Conservation (phyloP, 2,797 vertebrate species). For the Molossus alvarezi region DNA sequence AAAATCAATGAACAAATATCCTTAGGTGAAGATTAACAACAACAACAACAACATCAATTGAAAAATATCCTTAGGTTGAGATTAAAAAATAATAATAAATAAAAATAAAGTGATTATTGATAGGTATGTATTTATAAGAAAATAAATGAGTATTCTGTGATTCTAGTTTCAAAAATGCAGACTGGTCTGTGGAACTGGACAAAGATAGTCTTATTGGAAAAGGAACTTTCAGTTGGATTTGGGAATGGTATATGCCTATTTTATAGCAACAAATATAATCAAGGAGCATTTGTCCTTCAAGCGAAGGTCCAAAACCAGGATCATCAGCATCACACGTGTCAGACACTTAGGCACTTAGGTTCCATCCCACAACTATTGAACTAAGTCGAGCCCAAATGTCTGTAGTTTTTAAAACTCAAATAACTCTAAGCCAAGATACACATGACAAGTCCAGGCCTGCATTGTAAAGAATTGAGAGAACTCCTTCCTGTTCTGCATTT, state of each 20-base stretch:
- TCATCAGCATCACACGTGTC: neutral
- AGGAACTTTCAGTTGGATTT: neutral
- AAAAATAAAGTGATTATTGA: too few relatives aligned
- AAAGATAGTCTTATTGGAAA: neutral
- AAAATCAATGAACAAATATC: too few relatives aligned
- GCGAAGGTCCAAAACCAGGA: neutral
- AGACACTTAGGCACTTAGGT: neutral
- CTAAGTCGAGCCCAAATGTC: neutral
- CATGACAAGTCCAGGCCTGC: neutral
- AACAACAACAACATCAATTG: too few relatives aligned
- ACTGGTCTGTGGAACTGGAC: neutral
- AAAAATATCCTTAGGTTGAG: too few relatives aligned
- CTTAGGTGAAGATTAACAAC: too few relatives aligned
- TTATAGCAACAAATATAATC: neutral
- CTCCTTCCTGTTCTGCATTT: neutral
- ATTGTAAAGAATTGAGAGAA: neutral
- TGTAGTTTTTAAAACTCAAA: neutral
- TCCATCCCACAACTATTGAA: neutral
- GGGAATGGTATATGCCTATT: neutral
- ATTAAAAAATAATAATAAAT: too few relatives aligned
- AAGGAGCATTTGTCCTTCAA: neutral
- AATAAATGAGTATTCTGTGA: neutral
- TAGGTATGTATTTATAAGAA: too few relatives aligned
- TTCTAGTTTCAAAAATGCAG: slow-evolving; percentile 21
- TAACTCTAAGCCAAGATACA: neutral